Evolutionary conservation across 2,797 vertebrate genomes (phyloP).

Genomic region (Poecile montanus): DNA sequence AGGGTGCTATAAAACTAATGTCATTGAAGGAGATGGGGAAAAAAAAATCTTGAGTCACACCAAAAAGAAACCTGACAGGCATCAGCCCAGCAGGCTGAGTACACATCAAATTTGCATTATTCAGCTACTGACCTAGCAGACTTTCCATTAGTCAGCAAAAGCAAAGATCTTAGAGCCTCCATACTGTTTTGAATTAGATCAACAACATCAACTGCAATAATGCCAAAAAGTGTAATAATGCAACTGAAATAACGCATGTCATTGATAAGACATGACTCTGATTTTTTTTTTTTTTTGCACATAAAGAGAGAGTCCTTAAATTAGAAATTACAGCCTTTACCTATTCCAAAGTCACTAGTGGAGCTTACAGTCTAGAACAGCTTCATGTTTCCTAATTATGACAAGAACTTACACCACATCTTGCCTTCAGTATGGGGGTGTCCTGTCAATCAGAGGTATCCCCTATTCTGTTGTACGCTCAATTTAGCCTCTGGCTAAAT

Average conservation of each 20-base stretch:
- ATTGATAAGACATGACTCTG: background rate
- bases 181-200: background rate
- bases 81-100: background rate
- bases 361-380: background rate
- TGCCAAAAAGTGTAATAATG: background rate
- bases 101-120: background rate
- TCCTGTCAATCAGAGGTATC: background rate
- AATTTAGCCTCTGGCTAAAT: background rate
- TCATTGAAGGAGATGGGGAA: rapidly evolving
- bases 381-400: background rate
- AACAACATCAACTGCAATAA: background rate
- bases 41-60: background rate
- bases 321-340: background rate
- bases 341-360: background rate
- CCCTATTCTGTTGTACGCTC: background rate
- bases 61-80: background rate
- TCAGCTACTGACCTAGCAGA: background rate
- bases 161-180: background rate
- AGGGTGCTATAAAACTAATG: background rate
- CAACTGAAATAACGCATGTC: background rate
- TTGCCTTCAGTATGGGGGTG: background rate
- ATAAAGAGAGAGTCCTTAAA: background rate
- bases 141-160: background rate
- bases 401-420: background rate
- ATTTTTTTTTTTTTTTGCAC: background rate